phyloP scores from a whole-genome alignment of 2,113 vertebrate species.

The Callipepla californica region DNA sequence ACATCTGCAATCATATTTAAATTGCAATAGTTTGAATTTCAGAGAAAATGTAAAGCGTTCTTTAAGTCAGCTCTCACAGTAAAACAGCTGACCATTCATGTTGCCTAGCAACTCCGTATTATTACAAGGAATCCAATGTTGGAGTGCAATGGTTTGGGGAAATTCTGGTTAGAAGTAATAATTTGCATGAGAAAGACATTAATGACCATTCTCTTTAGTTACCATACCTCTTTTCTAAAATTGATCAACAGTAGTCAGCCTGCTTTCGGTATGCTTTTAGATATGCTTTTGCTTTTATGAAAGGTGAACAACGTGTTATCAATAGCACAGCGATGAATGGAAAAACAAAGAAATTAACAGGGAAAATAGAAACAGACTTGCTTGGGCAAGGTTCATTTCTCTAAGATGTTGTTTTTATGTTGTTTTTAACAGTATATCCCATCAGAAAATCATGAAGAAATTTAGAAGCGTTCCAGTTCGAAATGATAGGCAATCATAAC shows the following conservation, averaged over 20 bases:
- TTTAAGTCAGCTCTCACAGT: constrained; percentile 42
- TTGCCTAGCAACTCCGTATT: constrained; percentile 75
- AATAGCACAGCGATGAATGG: background rate
- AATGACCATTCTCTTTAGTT: constrained; percentile 63
- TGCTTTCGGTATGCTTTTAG: background rate
- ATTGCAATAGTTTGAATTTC: constrained; percentile 36
- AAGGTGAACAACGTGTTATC: background rate
- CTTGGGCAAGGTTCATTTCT: background rate
- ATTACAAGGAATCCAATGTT: constrained; percentile 43
- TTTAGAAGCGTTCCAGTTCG: background rate
- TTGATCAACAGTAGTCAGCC: constrained; percentile 51
- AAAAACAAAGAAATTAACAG: constrained; percentile 5
- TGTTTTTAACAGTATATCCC: background rate
- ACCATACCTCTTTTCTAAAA: constrained; percentile 55
- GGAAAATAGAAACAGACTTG: background rate
- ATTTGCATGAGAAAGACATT: constrained; percentile 73
- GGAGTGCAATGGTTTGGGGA: constrained; percentile 43
- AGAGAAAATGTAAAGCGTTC: constrained; percentile 35
- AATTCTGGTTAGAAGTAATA: constrained; percentile 49
- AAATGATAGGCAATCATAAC: background rate
- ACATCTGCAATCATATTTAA: constrained; percentile 56
- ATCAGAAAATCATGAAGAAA: background rate
- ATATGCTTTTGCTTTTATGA: constrained; percentile 40
- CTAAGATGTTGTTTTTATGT: background rate
- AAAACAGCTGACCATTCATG: constrained; percentile 58